Percentiles rank a stretch among this genome's conserved stretches.
These are phyloP conservation scores for Anoplius nigerrimus DNA, from an alignment of 2,888 invertebrate species.

Conservation along the genomic window DNA sequence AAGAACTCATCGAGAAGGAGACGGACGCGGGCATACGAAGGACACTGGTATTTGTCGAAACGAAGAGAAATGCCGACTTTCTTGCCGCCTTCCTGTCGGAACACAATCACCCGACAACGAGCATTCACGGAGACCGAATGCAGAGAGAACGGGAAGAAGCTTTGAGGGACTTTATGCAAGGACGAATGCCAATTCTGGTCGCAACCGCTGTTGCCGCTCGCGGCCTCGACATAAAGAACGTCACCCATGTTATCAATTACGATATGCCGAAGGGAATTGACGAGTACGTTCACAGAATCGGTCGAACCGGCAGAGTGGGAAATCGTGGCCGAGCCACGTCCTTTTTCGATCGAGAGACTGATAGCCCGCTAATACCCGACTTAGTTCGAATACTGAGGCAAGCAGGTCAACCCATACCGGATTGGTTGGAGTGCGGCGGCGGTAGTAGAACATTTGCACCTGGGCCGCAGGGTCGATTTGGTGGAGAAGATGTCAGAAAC, in stretches of 20 bases:
- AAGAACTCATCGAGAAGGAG: constrained; percentile 81
- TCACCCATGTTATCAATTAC: constrained; percentile 93
- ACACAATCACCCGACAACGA: constrained; percentile 82
- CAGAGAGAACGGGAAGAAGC: constrained; percentile 86
- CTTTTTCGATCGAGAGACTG: constrained; percentile 82
- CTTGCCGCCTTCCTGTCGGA: constrained; percentile 89
- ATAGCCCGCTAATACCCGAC: constrained; percentile 79
- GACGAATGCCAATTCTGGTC: constrained; percentile 87
- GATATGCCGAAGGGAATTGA: constrained; percentile 93
- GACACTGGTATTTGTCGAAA: constrained; percentile 90
- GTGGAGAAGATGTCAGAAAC: constrained; percentile 83
- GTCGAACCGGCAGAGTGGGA: constrained; percentile 95
- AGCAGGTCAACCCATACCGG: constrained; percentile 88
- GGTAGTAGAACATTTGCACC: constrained; percentile 67
- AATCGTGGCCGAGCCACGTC: constrained; percentile 91
- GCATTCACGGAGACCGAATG: constrained; percentile 85
- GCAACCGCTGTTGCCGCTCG: constrained; percentile 97
- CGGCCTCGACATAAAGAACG: constrained; percentile 92
- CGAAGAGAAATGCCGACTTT: constrained; percentile 93
- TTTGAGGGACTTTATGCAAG: constrained; percentile 86
- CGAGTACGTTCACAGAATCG: constrained; percentile 96
- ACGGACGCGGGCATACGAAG: constrained; percentile 71
- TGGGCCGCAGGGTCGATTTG: constrained; percentile 77
- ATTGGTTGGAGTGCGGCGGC: constrained; percentile 76
- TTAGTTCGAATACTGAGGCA: constrained; percentile 86